Base-by-base conservation (phyloP, 2,888 invertebrate species). In the Chironomus tentans region DNA sequence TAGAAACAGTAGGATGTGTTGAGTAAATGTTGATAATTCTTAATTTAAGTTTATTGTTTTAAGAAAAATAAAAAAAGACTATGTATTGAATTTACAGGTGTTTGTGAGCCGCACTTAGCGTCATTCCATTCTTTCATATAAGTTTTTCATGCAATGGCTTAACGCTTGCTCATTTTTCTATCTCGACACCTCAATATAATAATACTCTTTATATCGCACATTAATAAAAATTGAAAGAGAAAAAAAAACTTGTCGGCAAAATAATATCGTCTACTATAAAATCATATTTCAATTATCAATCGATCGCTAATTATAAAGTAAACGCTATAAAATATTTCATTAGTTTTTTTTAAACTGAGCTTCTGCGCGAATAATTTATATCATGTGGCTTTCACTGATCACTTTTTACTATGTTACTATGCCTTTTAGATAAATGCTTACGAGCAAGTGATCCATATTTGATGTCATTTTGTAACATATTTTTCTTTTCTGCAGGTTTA, bases 201-300 rank as follows among this genome's bases (percentile, higher is more conserved):
- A 24, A 24, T 65, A 22, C 5, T 24, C 13, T 21, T 21, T 22
- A 13, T 21, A 21, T 65, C 22, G 21, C 21, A n/a, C 22, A 21
- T 65, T 12, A 65, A 22, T 22, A 22, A 21, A 65, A 38, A 38
- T 2, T 22, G 24, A 65, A 65, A 65, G 65, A 65, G 22, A 38
- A 38, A 10, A 38, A 38, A 38, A 38, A 38, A 38, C 38, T 38
- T 38, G 38, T 38, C 38, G 38, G 38, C 38, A 38, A 38, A 38
- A 38, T 38, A 38, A 21, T 65, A 65, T 65, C 65, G 21, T 65
- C 22, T 65, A 24, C 24, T 65, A 24, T 65, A 65, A 65, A 65
- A n/a, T 24, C 65, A 65, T 65, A 65, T 65, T 65, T 65, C 65
- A 65, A 65, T 65, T 65, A 65, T 65, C 65, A 22, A 65, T 65